Evolutionary conservation across 2,113 vertebrate genomes (phyloP).

Genomic region (Dicentrarchus labrax): DNA sequence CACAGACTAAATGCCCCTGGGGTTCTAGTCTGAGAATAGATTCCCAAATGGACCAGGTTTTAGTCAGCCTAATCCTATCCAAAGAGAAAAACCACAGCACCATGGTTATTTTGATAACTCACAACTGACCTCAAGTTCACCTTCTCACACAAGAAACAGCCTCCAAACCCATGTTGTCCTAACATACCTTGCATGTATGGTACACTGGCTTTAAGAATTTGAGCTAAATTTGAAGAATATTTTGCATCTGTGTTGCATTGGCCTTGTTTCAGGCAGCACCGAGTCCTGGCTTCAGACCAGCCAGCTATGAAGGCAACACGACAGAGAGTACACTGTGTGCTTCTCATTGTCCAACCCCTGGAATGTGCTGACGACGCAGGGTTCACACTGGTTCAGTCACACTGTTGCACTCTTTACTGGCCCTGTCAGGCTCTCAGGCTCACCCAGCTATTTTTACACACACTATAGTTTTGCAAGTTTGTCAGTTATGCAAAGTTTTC

Average conservation of each 20-base stretch:
- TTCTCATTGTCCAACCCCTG: slow-evolving; percentile 80
- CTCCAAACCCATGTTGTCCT: not conserved
- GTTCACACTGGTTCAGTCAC: slow-evolving; percentile 77
- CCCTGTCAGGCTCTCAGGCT: slow-evolving; percentile 61
- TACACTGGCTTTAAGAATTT: not conserved
- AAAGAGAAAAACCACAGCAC: not conserved
- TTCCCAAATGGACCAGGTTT: not conserved
- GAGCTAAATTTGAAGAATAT: not conserved
- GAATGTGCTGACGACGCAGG: slow-evolving; percentile 82
- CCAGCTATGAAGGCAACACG: slow-evolving; percentile 66
- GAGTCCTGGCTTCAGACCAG: slow-evolving; percentile 51
- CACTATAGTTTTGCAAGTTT: slow-evolving; percentile 58
- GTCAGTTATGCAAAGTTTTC: slow-evolving; percentile 69
- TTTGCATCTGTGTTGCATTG: slow-evolving; percentile 28
- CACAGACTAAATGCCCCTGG: not conserved
- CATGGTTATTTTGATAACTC: not conserved
- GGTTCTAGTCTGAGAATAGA: slow-evolving; percentile 12
- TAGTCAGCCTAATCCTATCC: not conserved
- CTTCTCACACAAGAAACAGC: not conserved
- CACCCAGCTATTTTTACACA: slow-evolving; percentile 67
- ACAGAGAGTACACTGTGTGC: slow-evolving; percentile 81
- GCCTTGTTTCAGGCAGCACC: slow-evolving; percentile 52
- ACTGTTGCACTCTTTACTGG: slow-evolving; percentile 67
- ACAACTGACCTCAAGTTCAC: not conserved
- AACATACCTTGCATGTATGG: not conserved